Evolutionary conservation across 2,797 vertebrate species (phyloP), one percentile per base, ranked within the genome.

Genomic region (Siniperca obscura): DNA sequence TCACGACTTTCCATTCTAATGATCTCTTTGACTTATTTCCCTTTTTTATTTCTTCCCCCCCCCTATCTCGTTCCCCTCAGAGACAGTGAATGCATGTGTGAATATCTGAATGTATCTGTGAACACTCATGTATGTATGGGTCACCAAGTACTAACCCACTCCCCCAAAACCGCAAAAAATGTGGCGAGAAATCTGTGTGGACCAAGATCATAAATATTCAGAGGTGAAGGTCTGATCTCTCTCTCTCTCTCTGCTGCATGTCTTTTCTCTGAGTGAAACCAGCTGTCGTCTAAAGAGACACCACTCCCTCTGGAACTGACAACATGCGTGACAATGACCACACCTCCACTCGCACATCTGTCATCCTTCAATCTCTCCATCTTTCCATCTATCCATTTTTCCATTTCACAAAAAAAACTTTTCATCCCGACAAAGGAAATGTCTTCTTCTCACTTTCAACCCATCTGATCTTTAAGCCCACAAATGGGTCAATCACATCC

Each of bases 151-250:
- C 68, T 80, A 81, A 71, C 74, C 81, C 82, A 87, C 72, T 25
- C 40, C 10, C 22, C 61, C 48, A 82, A 92, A 94, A 91, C 85
- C 85, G 8, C 84, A 87, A 93, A 93, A 91, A 91, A 93, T 91
- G 90, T 94, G 92, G 91, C 88, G 70, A 92, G 90, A 93, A 93
- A 92, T 93, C 82, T 86, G 73, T 82, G 88, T 71, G 71, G 87
- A 91, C 83, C 71, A 3, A 81, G 84, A 91, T 91, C 92, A 94
- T 94, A 94, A 93, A 94, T 95, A 94, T 94, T 95, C 93, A 94
- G 83, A 79, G 90, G 79, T 89, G 86, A 91, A 91, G 90, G 90
- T 90, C 90, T 91, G 89, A 92, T 83, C 89, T 83, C 76, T 80
- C 75, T 83, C 78, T 75, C 65, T 88, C 82, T 81, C 65, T 82